Conservation (phyloP, 2,797 vertebrate species). For the Intellagama lesueurii region DNA sequence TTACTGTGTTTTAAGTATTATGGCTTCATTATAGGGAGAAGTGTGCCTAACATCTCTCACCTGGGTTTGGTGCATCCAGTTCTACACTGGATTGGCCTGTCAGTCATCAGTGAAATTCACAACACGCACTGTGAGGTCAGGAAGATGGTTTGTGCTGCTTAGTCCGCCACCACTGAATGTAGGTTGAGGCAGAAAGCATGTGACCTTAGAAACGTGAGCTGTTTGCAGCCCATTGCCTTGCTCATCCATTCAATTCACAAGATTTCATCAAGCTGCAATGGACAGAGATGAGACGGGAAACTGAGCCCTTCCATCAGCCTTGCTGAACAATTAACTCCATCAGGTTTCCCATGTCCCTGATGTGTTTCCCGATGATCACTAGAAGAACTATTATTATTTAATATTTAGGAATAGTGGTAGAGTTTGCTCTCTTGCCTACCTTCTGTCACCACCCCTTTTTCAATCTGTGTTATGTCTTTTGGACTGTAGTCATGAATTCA, state of each 20-base stretch:
- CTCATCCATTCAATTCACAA: not conserved
- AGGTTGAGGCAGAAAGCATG: not conserved
- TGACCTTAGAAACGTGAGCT: not conserved
- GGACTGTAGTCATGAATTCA: not conserved
- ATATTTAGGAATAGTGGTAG: no score
- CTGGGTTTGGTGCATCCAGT: not conserved
- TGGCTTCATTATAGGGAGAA: not conserved
- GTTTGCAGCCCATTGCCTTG: not conserved
- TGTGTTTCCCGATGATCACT: not conserved
- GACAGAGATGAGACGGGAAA: not conserved
- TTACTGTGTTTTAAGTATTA: not conserved
- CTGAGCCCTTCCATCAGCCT: no score
- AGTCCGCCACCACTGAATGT: not conserved
- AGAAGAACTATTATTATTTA: not conserved
- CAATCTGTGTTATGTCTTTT: not conserved
- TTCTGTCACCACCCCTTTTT: not conserved
- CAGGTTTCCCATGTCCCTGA: not conserved
- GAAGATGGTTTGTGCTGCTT: not conserved
- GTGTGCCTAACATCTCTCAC: not conserved
- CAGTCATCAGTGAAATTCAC: not conserved
- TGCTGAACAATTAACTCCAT: not conserved
- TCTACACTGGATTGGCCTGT: not conserved
- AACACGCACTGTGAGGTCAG: no score
- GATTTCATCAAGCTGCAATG: not conserved
- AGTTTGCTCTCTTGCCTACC: no score